Conservation (phyloP, 2,113 vertebrate genomes). For the Stomatorhinus ivindoensis region DNA sequence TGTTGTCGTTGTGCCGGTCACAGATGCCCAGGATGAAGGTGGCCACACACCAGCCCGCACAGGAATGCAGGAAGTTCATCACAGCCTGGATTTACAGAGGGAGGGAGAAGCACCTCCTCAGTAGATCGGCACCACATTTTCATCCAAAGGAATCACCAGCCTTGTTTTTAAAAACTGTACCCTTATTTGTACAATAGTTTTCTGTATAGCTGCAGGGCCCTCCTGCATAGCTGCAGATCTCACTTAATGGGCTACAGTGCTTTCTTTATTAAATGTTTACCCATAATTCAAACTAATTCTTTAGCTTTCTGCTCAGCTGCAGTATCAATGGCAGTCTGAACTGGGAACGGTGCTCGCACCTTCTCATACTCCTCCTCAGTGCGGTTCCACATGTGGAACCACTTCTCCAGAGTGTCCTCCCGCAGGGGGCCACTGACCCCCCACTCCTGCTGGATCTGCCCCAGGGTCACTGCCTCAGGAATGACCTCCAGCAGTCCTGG, state of each 20-base stretch:
- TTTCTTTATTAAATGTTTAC: not conserved
- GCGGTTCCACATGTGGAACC: conserved; percentile 86
- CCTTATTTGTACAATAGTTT: not conserved
- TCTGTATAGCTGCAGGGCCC: not conserved
- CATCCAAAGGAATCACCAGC: not conserved
- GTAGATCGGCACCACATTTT: not conserved
- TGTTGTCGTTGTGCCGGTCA: conserved; percentile 95
- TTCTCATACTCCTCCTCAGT: conserved; percentile 81
- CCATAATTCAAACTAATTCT: not conserved
- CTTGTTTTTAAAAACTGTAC: not conserved
- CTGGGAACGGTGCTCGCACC: conserved; percentile 36
- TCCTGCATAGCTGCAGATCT: not conserved
- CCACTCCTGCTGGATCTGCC: conserved; percentile 85
- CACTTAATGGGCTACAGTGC: not conserved
- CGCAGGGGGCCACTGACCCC: conserved; percentile 81
- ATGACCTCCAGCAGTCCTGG: conserved; percentile 94
- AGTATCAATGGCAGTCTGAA: not conserved
- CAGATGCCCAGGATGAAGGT: conserved; percentile 94
- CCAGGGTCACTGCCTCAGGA: conserved; percentile 81
- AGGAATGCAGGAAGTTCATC: conserved; percentile 91
- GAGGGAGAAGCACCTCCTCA: not conserved
- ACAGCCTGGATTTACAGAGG: conserved; percentile 66
- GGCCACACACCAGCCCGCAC: conserved; percentile 87
- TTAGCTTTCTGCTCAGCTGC: not conserved
- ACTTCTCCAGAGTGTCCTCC: conserved; percentile 83